Percentiles rank a stretch among this genome's conserved stretches.
Evolutionary conservation across 2,113 vertebrate genomes (phyloP).

Genomic region (Apeltes quadracus): DNA sequence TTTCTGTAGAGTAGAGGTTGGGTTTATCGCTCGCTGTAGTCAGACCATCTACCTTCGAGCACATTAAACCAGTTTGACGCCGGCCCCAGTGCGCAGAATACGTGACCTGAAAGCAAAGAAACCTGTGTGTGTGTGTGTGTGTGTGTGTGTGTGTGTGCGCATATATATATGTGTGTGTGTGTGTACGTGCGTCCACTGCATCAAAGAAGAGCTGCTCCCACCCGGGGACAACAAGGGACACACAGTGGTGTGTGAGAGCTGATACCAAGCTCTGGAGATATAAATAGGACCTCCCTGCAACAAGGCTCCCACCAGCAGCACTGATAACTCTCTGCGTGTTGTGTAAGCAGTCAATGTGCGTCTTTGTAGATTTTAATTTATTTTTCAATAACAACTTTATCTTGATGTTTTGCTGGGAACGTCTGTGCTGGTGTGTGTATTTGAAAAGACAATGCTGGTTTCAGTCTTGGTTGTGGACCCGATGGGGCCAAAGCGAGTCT

Average conservation of each 20-base stretch:
- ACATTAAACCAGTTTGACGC: background rate
- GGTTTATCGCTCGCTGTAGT: background rate
- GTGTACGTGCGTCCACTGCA: conserved; percentile 11
- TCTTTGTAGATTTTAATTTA: conserved; percentile 10
- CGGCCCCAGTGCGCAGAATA: conserved; percentile 9
- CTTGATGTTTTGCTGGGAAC: background rate
- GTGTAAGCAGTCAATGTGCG: conserved; percentile 13
- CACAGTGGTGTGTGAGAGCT: conserved; percentile 68
- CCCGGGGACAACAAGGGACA: conserved; percentile 44
- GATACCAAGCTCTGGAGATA: conserved; percentile 67
- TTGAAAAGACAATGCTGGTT: conserved; percentile 1
- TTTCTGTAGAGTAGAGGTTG: background rate
- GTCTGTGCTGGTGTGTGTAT: conserved; percentile 8
- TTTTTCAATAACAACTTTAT: background rate
- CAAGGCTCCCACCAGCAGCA: conserved; percentile 56
- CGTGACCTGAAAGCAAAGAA: conserved; percentile 34
- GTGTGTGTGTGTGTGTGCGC: conserved; percentile 7
- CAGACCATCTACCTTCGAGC: background rate
- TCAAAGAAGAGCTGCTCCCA: conserved; percentile 51
- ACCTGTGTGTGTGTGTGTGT: conserved; percentile 6
- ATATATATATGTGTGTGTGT: background rate
- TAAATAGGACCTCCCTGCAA: conserved; percentile 71
- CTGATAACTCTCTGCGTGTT: conserved; percentile 49
- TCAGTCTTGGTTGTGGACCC: conserved; percentile 26
- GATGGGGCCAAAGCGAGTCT: conserved; percentile 17